These are phyloP conservation scores for Halictus ligatus DNA, from an alignment of 2,888 invertebrate species.

Conservation along the genomic window DNA sequence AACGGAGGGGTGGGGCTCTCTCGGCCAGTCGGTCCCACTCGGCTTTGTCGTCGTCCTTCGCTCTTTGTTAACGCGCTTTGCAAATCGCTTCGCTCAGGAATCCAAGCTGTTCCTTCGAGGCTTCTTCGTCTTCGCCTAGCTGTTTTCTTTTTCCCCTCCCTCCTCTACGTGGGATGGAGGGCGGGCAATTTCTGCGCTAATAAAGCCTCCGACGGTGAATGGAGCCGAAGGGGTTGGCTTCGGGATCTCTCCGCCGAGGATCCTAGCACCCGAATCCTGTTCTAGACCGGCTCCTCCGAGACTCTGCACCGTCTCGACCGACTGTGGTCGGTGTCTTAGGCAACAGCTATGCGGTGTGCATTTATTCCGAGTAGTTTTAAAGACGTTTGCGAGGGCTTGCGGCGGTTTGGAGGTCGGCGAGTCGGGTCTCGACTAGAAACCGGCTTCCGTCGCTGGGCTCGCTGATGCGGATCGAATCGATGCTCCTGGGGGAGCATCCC, in stretches of 20 bases:
- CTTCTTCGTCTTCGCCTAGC: not conserved
- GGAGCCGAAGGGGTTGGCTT: not conserved
- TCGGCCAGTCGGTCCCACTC: not conserved
- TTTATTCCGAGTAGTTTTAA: not conserved
- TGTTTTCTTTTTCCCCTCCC: not conserved
- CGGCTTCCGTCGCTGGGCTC: not conserved
- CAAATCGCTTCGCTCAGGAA: conserved; percentile 41
- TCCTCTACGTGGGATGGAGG: not conserved
- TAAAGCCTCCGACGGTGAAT: conserved; percentile 4
- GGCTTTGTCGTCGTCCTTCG: conserved; percentile 43
- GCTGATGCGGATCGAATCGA: not conserved
- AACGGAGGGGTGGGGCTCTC: conserved; percentile 2
- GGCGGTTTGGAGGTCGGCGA: not conserved
- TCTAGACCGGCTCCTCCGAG: not conserved
- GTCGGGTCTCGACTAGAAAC: not conserved
- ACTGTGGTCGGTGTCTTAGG: not conserved
- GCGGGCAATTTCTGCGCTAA: conserved; percentile 1
- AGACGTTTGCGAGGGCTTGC: not conserved
- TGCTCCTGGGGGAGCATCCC: not conserved
- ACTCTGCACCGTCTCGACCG: not conserved
- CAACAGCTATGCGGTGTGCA: not conserved
- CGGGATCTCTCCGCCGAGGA: not conserved
- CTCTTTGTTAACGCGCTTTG: conserved; percentile 54
- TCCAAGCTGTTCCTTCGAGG: conserved; percentile 21
- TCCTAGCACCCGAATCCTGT: not conserved